phyloP scores from a whole-genome alignment of 2,888 invertebrate genomes.

The Drosophila cracens region DNA sequence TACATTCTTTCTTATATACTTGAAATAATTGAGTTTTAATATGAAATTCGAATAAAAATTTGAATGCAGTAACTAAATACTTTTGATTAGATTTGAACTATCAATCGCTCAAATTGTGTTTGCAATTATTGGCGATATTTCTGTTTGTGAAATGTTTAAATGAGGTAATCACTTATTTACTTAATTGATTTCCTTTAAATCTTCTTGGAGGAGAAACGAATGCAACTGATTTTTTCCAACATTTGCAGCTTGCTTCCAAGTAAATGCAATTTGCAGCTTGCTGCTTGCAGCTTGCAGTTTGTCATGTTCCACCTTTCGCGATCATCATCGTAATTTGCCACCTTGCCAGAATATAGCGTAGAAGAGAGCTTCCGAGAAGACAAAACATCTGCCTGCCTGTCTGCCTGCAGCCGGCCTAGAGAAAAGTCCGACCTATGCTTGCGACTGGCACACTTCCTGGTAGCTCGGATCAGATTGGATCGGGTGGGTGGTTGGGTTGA shows the following conservation, averaged over 20 bases:
- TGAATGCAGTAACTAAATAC: neutral
- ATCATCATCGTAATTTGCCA: slow-evolving; percentile 22
- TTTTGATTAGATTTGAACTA: neutral
- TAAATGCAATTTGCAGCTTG: slow-evolving; percentile 26
- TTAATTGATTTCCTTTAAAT: slow-evolving; percentile 24
- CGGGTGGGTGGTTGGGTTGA: slow-evolving; percentile 31
- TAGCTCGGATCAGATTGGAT: slow-evolving; percentile 39
- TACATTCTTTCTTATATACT: neutral
- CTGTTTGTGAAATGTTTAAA: neutral
- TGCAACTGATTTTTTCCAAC: neutral
- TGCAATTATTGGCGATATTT: neutral
- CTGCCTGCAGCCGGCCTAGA: slow-evolving; percentile 50
- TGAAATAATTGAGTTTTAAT: neutral
- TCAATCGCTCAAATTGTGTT: neutral
- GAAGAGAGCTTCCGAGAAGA: slow-evolving; percentile 67
- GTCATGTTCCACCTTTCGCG: slow-evolving; percentile 29
- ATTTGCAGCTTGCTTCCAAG: slow-evolving; percentile 23
- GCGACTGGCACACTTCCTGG: slow-evolving; percentile 59
- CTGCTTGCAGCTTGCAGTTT: slow-evolving; percentile 50
- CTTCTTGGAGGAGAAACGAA: neutral
- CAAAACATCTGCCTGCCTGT: slow-evolving; percentile 68
- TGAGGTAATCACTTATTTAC: neutral
- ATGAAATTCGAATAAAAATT: neutral
- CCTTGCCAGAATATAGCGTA: slow-evolving; percentile 29
- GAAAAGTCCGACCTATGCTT: slow-evolving; percentile 36